Evolutionary conservation across 2,113 vertebrate species (phyloP), one percentile per base, ranked within the genome.

Genomic region (Lamprologus callipterus): DNA sequence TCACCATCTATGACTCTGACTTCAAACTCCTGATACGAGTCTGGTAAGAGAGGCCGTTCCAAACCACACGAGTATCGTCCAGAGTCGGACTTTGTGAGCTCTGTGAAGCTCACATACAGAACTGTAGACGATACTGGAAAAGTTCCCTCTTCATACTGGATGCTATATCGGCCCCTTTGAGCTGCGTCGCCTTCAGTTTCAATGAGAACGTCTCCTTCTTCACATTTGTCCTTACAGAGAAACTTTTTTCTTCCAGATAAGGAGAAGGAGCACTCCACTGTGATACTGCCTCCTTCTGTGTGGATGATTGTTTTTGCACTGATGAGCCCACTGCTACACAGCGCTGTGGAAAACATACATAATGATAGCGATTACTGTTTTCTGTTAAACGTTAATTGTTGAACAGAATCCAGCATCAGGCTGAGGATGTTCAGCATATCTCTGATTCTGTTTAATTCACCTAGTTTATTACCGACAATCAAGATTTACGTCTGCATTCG

Each of bases 101-200:
- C 45, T 31, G 28, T 79, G 82, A 92, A 87, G 89, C 5, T 87
- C 89, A 87, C 91, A 47, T 40, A 2, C 21, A 92, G 6, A 75
- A 21, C 0, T 14, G n/a, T 5, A 2, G 4, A 3, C 0, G 2
- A 51, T 9, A 19, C 1, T n/a, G 13, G 21, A 1, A 10, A 40
- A 0, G 2, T 0, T 9, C 12, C 26, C 53, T 58, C 11, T 54
- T 6, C 5, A 14, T 73, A 83, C 17, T n/a, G 7, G 23, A 91
- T 75, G 16, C 73, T 78, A 65, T 88, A 91, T 83, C 84, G 73
- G 75, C 17, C 89, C 4, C 21, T 31, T 16, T 81, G 21, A 84
- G 16, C 21, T 16, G 12, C 14, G 0, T 16, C 1, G 0, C 1
- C 13, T 5, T 26, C 3, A 0, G 86, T 88, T 53, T 86, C n/a